These are phyloP conservation scores for Autographa pulchrina DNA, from an alignment of 2,888 invertebrate genomes.

Conservation along the genomic window DNA sequence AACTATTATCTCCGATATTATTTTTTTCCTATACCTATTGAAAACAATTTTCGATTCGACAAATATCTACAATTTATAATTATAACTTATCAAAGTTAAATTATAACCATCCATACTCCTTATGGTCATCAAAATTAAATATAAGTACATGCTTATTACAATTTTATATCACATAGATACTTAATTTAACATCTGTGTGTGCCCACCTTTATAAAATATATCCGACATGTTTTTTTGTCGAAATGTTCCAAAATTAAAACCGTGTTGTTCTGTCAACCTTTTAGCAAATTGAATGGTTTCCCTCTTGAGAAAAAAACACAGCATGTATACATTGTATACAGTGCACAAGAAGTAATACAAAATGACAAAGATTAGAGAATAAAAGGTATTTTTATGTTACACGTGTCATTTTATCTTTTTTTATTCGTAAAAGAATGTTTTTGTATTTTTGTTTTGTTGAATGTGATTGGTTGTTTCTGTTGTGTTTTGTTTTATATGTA, in stretches of 20 bases:
- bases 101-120: too few species aligned
- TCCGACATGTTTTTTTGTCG: conserved; percentile 38
- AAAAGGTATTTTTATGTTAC: conserved; percentile 23
- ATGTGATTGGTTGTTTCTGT: neutral
- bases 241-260: conserved; percentile 57
- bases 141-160: too few species aligned
- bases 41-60: too few species aligned
- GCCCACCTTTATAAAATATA: neutral
- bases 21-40: too few species aligned
- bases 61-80: too few species aligned
- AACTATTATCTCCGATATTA: too few species aligned
- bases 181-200: neutral
- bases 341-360: conserved; percentile 43
- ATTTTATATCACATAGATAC: too few species aligned
- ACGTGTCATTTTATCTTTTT: conserved; percentile 11
- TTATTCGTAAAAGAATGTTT: conserved; percentile 9
- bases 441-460: neutral
- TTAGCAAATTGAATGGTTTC: conserved; percentile 65
- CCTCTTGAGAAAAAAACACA: conserved; percentile 38
- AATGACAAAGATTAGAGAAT: conserved; percentile 11
- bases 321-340: conserved; percentile 25
- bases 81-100: too few species aligned
- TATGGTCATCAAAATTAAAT: too few species aligned
- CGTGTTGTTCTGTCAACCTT: conserved; percentile 62
- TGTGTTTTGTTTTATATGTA: neutral